phyloP scores from a whole-genome alignment of 1,140 invertebrate species.

The Calosoma granatense region DNA sequence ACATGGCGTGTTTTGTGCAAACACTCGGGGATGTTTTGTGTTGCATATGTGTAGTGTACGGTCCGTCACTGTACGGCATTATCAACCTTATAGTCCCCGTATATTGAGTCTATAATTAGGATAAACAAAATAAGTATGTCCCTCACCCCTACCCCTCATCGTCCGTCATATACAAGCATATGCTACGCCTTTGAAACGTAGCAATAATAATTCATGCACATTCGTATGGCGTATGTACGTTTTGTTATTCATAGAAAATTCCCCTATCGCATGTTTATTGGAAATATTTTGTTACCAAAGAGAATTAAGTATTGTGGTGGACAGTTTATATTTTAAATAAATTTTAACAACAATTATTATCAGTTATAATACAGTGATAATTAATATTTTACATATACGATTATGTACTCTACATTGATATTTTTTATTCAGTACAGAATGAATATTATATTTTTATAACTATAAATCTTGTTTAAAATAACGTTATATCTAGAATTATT shows the following conservation, averaged over 20 bases:
- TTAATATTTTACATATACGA: no score
- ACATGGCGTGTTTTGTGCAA: conserved; percentile 14
- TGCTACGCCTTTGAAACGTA: background rate
- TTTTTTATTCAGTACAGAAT: no score
- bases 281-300: background rate
- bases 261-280: background rate
- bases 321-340: no score
- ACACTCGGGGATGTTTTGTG: conserved; percentile 5
- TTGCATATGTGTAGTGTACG: background rate
- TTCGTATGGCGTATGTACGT: background rate
- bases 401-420: no score
- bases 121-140: background rate
- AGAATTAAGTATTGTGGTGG: no score
- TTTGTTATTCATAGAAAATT: background rate
- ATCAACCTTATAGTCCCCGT: background rate
- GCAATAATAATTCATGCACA: background rate
- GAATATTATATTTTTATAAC: no score
- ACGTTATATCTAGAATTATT: no score
- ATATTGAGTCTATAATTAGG: background rate
- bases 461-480: no score
- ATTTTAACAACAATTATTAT: no score
- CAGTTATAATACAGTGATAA: no score
- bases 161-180: no score
- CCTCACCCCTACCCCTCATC: no score
- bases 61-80: background rate